Base-by-base conservation (phyloP, 2,113 vertebrate species). In the Pygoscelis antarcticus region DNA sequence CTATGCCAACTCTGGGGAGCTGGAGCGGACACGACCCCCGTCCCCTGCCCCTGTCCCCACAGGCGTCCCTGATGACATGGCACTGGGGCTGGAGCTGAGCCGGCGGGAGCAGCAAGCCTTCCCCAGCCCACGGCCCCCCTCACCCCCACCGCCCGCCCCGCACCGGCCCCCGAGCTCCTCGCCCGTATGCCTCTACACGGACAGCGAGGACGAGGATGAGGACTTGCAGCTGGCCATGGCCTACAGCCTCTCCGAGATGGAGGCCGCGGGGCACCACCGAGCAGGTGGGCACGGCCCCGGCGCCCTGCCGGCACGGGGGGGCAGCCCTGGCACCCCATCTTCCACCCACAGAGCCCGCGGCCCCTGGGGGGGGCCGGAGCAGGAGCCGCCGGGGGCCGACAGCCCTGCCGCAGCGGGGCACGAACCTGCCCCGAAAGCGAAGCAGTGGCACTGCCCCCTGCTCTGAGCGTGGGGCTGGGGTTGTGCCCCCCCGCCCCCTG, bases 151-250 rank as follows among this genome's bases (percentile, higher is more conserved):
- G 26, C 57, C 89, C 2, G 30, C 54, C 49, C 34, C 97, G 18
- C 91, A 75, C 72, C 87, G 29, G 52, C 90, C 87, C 88, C 71
- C 80, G 16, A 99, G 98, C 93, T 98, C 98, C 6, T 98, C 98
- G 9, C 98, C 99, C 5, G 98, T 97, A 94, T 98, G 98, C 97
- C 93, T 96, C 71, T 98, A 97, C 87, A 92, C 97, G 1, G 98
- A 98, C 77, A 97, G 95, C 4, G 99, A 99, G 11, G 99, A 99
- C 0, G 99, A 99, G 15, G 99, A 99, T 0, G 99, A 99, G 98
- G 99, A 99, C 76, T 98, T 99, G 92, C 99, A 99, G 98, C 98
- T 99, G 96, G 99, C 99, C 86, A 98, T 99, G 99, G 99, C 99
- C 64, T 99, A 98, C 98, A 99, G 99, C 98, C 98, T 99, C 83